A percentile compares a stretch with the other conserved stretches of the same genome.
These are phyloP conservation scores for Chrysolina americana DNA, from an alignment of 2,888 invertebrate species.

Conservation along the genomic window DNA sequence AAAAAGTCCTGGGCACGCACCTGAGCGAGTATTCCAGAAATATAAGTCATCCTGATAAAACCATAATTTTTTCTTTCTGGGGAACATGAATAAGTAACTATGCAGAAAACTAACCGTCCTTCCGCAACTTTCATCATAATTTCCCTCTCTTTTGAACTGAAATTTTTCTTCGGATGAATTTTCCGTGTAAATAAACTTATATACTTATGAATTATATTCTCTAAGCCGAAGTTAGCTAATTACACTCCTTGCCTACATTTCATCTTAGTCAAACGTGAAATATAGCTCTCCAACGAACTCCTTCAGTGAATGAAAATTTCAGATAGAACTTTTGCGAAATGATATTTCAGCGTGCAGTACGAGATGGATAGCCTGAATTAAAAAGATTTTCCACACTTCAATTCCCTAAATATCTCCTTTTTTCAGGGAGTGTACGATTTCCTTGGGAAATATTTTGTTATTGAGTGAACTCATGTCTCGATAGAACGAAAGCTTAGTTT, in stretches of 20 bases:
- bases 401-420: background rate
- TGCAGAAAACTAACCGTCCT: background rate
- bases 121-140: background rate
- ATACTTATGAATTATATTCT: conserved; percentile 13
- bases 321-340: conserved; percentile 18
- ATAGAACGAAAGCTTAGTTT: too few species aligned
- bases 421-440: too few species aligned
- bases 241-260: conserved; percentile 11
- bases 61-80: too few species aligned
- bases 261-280: conserved; percentile 10
- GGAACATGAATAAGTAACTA: background rate
- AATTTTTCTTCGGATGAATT: background rate
- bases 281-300: conserved; percentile 5
- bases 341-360: conserved; percentile 8
- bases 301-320: conserved; percentile 13
- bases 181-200: conserved; percentile 14
- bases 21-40: too few species aligned
- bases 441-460: too few species aligned
- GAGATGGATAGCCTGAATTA: conserved; percentile 8
- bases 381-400: conserved; percentile 21
- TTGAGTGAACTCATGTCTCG: too few species aligned
- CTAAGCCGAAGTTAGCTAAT: conserved; percentile 14
- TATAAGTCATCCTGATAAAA: too few species aligned
- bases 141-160: background rate
- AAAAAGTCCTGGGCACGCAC: too few species aligned